Evolutionary conservation across 2,113 vertebrate species (phyloP).

Genomic region (Anser brachyrhynchus): DNA sequence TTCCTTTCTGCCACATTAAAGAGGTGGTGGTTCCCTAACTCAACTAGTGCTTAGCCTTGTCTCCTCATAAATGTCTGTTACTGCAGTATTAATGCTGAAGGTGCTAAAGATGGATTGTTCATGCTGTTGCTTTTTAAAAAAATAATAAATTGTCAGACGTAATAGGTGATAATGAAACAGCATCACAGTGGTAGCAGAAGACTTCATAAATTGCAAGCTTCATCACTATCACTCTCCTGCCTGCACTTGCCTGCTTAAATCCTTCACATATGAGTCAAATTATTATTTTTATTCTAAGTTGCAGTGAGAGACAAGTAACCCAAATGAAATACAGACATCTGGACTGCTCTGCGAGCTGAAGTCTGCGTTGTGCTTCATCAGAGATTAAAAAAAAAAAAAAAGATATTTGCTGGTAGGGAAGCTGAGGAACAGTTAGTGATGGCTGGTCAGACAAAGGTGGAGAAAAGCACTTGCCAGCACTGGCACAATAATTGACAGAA

Average conservation of each 20-base stretch:
- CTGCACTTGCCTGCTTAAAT: slow-evolving; percentile 49
- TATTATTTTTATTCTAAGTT: slow-evolving; percentile 3
- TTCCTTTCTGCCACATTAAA: neutral
- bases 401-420: neutral
- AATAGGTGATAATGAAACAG: slow-evolving; percentile 74
- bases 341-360: neutral
- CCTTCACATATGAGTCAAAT: neutral
- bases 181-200: neutral
- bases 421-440: neutral
- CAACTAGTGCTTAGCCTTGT: neutral
- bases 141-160: neutral
- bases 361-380: neutral
- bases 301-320: neutral
- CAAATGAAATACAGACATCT: neutral
- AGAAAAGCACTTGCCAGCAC: neutral
- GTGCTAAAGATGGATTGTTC: neutral
- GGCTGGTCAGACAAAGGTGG: neutral
- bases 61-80: neutral
- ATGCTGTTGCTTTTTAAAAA: neutral
- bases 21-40: neutral
- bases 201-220: neutral
- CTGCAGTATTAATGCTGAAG: neutral
- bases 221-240: slow-evolving; percentile 59
- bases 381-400: neutral
- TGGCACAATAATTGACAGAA: neutral